Conservation (phyloP, 2,113 vertebrate genomes). For the Myanophis thanlyinensis region DNA sequence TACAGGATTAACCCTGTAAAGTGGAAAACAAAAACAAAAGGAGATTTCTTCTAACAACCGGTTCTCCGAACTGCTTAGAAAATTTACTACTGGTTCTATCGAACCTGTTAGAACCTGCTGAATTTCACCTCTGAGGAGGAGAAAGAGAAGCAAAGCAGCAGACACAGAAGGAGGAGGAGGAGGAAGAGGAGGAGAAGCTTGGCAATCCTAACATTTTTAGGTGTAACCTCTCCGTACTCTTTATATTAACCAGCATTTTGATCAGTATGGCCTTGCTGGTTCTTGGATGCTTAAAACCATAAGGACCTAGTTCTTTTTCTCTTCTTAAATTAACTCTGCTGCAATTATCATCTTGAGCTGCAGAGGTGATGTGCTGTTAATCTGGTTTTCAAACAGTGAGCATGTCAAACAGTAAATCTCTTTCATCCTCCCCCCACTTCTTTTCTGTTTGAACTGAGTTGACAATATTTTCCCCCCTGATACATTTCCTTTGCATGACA, state of each 20-base stretch:
- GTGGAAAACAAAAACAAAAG: too few relatives aligned
- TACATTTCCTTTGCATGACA: not conserved
- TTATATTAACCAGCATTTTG: not conserved
- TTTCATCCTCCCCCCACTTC: not conserved
- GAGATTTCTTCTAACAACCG: too few relatives aligned
- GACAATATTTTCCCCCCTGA: too few relatives aligned
- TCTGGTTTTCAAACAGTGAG: not conserved
- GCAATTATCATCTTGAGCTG: not conserved
- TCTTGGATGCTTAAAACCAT: not conserved
- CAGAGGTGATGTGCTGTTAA: too few relatives aligned
- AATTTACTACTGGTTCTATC: too few relatives aligned
- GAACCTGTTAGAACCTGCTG: too few relatives aligned
- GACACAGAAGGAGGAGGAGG: too few relatives aligned
- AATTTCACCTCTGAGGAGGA: too few relatives aligned
- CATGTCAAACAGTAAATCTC: not conserved
- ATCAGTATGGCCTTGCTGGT: not conserved
- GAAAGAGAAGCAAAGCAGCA: too few relatives aligned
- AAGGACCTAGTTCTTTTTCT: not conserved
- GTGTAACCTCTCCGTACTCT: not conserved
- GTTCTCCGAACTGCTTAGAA: too few relatives aligned
- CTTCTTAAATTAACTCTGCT: not conserved
- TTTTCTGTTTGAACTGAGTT: not conserved
- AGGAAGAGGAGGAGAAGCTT: not conserved
- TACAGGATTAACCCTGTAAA: too few relatives aligned
- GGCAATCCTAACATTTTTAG: not conserved